Conservation (phyloP, 1,140 invertebrate species). For the Drosophila fuyamai region DNA sequence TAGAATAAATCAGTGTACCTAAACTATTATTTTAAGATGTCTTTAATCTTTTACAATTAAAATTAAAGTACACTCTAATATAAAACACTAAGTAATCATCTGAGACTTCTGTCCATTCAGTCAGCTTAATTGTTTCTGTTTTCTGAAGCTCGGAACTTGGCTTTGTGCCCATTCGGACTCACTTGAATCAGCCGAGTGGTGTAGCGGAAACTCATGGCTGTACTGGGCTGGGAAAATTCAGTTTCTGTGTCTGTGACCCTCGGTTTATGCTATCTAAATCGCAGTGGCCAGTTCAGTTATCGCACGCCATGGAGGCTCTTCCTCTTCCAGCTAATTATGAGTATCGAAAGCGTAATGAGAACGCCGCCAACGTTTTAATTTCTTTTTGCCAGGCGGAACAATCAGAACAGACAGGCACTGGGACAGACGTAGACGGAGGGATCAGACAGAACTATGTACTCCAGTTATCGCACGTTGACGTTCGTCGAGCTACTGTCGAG, state of each 20-base stretch:
- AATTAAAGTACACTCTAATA: not conserved
- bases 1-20: no score
- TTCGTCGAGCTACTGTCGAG: constrained; percentile 61
- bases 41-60: not conserved
- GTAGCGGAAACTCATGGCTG: constrained; percentile 73
- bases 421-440: constrained; percentile 7
- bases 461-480: constrained; percentile 71
- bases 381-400: constrained; percentile 33
- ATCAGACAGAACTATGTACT: constrained; percentile 48
- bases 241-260: constrained; percentile 6
- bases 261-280: constrained; percentile 53
- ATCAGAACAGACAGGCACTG: constrained; percentile 24
- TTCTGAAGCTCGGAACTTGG: constrained; percentile 8
- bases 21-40: no score
- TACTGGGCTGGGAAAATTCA: constrained; percentile 40
- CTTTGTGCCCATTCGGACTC: constrained; percentile 22
- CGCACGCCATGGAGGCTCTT: constrained; percentile 42
- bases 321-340: constrained; percentile 53
- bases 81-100: not conserved
- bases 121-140: constrained; percentile 9
- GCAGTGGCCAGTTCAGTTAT: constrained; percentile 52
- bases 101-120: not conserved
- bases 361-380: constrained; percentile 48
- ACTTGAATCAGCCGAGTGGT: constrained; percentile 66
- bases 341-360: constrained; percentile 53